Evolutionary conservation across 2,888 invertebrate genomes (phyloP), one percentile per base, ranked within the genome.

Genomic region (Callyntrura sp.): DNA sequence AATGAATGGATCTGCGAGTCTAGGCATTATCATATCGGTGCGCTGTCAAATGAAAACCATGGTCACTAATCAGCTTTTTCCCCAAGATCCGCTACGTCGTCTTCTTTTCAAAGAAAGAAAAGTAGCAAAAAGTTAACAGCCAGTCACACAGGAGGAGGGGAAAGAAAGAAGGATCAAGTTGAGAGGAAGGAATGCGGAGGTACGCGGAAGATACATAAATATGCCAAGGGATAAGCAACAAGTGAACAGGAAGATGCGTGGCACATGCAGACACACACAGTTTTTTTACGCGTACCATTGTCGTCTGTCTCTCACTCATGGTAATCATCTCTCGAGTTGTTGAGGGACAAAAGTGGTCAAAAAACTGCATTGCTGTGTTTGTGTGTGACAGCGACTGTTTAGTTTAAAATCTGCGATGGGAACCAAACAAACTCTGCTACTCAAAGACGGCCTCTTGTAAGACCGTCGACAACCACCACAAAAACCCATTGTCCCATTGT

Each of bases 61-160:
- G 45, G 20, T 45, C 51, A 78, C 85, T 85, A 85, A 85, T 85
- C 55, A 85, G 85, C 73, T 73, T 73, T 73, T 57, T 73, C 76
- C 73, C 60, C 45, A 60, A 78, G 76, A 78, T 85, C 85, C 85
- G 85, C 85, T 85, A 85, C 17, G 5, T 78, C 25, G 43, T 85
- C 70, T n/a, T n/a, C n/a, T 20, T 65, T 78, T 85, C 45, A 43
- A 6, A 20, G 0, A n/a, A 35, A 35, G n/a, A 4, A 6, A 65
- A 14, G 28, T 17, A 70, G 70, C 70, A 70, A 17, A 45, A 70
- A n/a, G 43, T 9, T 14, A 48, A 8, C 14, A 68, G 65, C 35
- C 35, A 68, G 65, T 68, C 35, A 35, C 68, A 70, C 70, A 70
- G 70, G 70, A 70, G 43, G 70, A 68, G 65, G 65, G 65, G n/a